A percentile compares a stretch with the other conserved stretches of the same genome.
Evolutionary conservation across 2,888 invertebrate species (phyloP).

Genomic region (Dasysyrphus tricinctus): DNA sequence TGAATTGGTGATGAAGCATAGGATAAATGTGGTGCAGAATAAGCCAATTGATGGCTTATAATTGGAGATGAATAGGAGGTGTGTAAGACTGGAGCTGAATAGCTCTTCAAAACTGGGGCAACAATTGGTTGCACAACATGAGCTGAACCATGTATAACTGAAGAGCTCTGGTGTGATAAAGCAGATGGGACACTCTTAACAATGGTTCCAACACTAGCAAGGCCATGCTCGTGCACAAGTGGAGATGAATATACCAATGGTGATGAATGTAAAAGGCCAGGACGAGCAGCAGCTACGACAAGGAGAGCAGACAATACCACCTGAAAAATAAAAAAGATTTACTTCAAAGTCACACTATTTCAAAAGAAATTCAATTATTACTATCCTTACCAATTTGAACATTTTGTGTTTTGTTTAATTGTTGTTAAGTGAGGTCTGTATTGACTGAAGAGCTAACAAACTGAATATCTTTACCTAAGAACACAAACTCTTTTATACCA

Average conservation of each 20-base stretch:
- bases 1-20: constrained; percentile 62
- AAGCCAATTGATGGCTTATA: constrained; percentile 37
- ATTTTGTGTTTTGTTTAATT: constrained; percentile 41
- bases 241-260: constrained; percentile 79
- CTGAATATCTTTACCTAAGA: constrained; percentile 27
- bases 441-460: constrained; percentile 44
- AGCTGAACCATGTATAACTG: constrained; percentile 83
- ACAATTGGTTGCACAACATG: constrained; percentile 80
- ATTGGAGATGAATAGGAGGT: constrained; percentile 67
- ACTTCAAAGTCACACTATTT: too few species aligned
- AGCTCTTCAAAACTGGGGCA: constrained; percentile 78
- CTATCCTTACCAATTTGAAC: constrained; percentile 64
- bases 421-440: constrained; percentile 51
- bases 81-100: constrained; percentile 41
- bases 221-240: constrained; percentile 79
- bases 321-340: constrained; percentile 58
- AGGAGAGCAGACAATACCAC: constrained; percentile 80
- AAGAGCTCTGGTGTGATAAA: constrained; percentile 84
- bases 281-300: constrained; percentile 80
- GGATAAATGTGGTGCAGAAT: constrained; percentile 41
- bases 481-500: constrained; percentile 54
- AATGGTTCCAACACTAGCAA: constrained; percentile 79
- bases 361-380: not conserved
- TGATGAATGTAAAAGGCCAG: constrained; percentile 77
- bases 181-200: constrained; percentile 84